phyloP scores from a whole-genome alignment of 2,797 vertebrate species.

The Myripristis jacobus region DNA sequence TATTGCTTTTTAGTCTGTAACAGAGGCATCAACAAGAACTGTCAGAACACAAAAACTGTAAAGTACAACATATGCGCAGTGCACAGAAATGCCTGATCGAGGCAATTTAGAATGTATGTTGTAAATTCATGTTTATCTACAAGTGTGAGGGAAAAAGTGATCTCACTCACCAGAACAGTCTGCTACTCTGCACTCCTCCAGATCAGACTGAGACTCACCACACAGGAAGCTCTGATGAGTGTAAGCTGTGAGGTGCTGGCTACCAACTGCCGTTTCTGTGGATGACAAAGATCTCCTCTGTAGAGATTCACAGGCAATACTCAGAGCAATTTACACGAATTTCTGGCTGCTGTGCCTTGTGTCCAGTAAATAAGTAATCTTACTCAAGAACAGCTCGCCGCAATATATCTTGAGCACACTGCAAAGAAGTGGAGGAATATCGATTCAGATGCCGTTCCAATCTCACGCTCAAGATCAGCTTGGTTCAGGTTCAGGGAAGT shows the following conservation, averaged over 20 bases:
- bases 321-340: slow-evolving; percentile 23
- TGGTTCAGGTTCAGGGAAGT: slow-evolving; percentile 34
- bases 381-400: background rate
- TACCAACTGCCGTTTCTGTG: slow-evolving; percentile 61
- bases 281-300: slow-evolving; percentile 61
- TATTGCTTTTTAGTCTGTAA: background rate
- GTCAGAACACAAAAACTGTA: background rate
- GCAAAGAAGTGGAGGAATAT: too few species aligned
- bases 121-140: slow-evolving; percentile 2
- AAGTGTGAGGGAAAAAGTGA: slow-evolving; percentile 19
- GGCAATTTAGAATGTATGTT: background rate
- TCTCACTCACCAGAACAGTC: slow-evolving; percentile 74
- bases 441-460: slow-evolving; percentile 16
- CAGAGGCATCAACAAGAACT: background rate
- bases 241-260: slow-evolving; percentile 63
- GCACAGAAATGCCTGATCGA: background rate
- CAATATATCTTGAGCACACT: background rate
- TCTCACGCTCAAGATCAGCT: slow-evolving; percentile 1
- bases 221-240: slow-evolving; percentile 83
- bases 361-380: background rate
- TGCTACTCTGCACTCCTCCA: slow-evolving; percentile 53
- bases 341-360: slow-evolving; percentile 2
- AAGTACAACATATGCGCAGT: background rate
- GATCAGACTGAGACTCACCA: slow-evolving; percentile 68
- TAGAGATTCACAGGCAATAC: slow-evolving; percentile 27